Evolutionary conservation across 2,888 invertebrate species (phyloP).

Genomic region (Muscina levida): DNA sequence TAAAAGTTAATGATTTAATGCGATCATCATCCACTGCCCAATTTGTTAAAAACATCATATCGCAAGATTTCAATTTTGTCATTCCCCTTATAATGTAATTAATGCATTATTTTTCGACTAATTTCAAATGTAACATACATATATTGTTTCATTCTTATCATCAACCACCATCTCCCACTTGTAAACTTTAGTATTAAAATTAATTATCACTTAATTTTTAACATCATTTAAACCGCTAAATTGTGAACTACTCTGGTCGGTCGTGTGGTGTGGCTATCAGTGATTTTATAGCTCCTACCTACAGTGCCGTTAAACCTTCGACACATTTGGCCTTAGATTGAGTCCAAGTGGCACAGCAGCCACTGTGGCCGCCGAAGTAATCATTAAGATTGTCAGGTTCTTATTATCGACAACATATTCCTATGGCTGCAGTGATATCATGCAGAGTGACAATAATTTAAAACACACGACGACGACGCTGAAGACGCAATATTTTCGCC

Average conservation of each 20-base stretch:
- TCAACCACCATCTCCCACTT: no score
- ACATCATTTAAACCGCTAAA: conserved; percentile 41
- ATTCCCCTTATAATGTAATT: no score
- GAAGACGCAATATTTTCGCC: neutral
- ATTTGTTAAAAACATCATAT: no score
- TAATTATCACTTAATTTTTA: conserved; percentile 51
- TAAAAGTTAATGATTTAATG: no score
- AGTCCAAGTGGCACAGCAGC: neutral
- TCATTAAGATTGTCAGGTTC: conserved; percentile 44
- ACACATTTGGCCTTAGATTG: conserved; percentile 4
- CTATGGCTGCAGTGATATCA: conserved; percentile 24
- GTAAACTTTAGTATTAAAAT: neutral
- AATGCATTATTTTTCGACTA: no score
- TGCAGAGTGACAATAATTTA: conserved; percentile 51
- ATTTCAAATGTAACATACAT: no score
- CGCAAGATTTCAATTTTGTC: no score
- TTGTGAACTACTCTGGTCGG: neutral
- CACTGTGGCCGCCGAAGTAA: conserved; percentile 9
- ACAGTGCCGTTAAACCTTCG: conserved; percentile 4
- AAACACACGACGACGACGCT: conserved; percentile 17
- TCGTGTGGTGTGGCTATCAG: conserved; percentile 1
- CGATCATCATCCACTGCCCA: no score
- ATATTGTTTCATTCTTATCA: no score
- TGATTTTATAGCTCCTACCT: conserved; percentile 10
- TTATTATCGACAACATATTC: conserved; percentile 47